Percentiles rank a stretch among this genome's conserved stretches.
Conservation (phyloP, 2,797 vertebrate genomes). For the Hirundo rustica region DNA sequence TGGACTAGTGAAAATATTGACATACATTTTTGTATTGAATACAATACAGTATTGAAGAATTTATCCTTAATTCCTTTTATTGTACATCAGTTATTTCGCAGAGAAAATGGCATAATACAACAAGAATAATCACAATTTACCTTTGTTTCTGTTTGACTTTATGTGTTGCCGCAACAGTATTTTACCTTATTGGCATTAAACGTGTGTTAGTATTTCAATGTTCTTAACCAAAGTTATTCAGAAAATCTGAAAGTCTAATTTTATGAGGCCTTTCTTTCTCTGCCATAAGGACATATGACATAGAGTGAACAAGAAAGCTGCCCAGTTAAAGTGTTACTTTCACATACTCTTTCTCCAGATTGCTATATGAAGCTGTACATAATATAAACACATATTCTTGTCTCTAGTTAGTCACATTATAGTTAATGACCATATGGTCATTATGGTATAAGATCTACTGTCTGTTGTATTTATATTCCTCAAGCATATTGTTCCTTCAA, state of each 20-base stretch:
- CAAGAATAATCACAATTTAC: background rate
- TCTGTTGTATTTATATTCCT: constrained; percentile 95
- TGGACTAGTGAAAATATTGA: background rate
- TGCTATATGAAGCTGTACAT: constrained; percentile 82
- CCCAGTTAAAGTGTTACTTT: constrained; percentile 76
- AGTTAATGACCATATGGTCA: constrained; percentile 96
- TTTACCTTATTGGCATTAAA: background rate
- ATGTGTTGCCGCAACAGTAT: background rate
- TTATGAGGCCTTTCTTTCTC: constrained; percentile 51
- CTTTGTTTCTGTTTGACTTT: background rate
- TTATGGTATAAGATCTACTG: constrained; percentile 87
- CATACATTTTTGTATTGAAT: no score
- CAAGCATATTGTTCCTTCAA: constrained; percentile 96
- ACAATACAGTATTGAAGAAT: background rate
- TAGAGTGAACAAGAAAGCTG: constrained; percentile 68
- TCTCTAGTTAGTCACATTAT: constrained; percentile 89
- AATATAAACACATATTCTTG: constrained; percentile 84
- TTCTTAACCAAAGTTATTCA: constrained; percentile 52
- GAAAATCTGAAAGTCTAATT: constrained; percentile 54
- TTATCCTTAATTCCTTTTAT: background rate
- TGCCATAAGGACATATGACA: constrained; percentile 65
- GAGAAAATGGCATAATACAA: background rate
- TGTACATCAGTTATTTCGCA: background rate
- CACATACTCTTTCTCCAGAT: constrained; percentile 79
- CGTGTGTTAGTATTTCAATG: constrained; percentile 5